Base-by-base conservation (phyloP, 2,888 invertebrate species). In the Tethea ocularis region DNA sequence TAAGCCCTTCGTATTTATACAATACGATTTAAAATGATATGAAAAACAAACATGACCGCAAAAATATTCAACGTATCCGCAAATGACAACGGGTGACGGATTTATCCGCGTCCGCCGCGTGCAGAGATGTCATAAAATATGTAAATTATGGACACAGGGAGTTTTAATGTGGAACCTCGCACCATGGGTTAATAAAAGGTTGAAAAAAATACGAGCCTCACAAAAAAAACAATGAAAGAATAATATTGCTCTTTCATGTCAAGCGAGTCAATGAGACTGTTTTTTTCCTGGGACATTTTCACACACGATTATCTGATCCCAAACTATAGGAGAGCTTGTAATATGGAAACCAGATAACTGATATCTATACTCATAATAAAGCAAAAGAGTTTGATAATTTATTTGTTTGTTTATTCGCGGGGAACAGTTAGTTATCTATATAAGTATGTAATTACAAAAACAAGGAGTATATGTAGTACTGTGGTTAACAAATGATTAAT, bases 71-170 rank as follows among this genome's bases (percentile, higher is more conserved):
- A 38, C 52, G 24, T 52, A 7, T 52, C 52, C 52, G 29, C 53
- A 53, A 53, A 53, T 53, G 53, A 52, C 52, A 24, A 52, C 20
- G 29, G 17, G 52, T 54, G 54, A 54, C 54, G 54, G 54, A 54
- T 54, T 33, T 54, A 33, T 54, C 54, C 54, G 22, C 29, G 33
- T 20, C 54, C 54, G 11, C 33, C 36, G 33, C 33, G 54, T 24
- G 20, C 17, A 22, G 33, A 33, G 10, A 24, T n/a, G 11, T 33
- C 33, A 54, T 33, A 20, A 54, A 33, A 33, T 54, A 54, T 54
- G 54, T 24, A 54, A 54, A 54, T 29, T 53, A 26, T 20, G 46
- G 8, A 46, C 52, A 29, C 29, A 36, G 15, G 22, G 54, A 7
- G 54, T 17, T 22, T 33, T 54, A 54, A 54, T 54, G 54, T 46